A percentile compares a stretch with the other conserved stretches of the same genome.
Conservation (phyloP, 2,113 vertebrate genomes). For the Neomonachus schauinslandi region DNA sequence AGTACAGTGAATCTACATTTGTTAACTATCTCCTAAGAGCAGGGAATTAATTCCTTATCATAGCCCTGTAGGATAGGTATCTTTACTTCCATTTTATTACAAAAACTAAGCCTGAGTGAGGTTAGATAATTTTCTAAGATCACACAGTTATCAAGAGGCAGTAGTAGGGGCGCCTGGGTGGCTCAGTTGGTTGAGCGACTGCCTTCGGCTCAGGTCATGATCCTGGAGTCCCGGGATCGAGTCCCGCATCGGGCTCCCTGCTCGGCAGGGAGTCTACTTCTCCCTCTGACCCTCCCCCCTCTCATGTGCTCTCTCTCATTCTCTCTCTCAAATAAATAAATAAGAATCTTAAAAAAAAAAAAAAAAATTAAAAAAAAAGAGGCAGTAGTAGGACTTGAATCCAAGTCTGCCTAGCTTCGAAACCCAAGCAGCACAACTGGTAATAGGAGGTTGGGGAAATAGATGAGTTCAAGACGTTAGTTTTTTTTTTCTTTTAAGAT, state of each 20-base stretch:
- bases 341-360: too few species aligned
- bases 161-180: too few species aligned
- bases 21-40: not conserved
- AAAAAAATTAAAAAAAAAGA: too few species aligned
- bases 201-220: too few species aligned
- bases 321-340: too few species aligned
- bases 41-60: not conserved
- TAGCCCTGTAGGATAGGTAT: not conserved
- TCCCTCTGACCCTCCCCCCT: too few species aligned
- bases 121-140: not conserved
- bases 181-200: too few species aligned
- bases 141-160: not conserved
- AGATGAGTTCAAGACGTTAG: not conserved
- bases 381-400: not conserved
- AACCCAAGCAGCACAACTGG: not conserved
- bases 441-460: not conserved
- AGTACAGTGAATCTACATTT: not conserved
- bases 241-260: too few species aligned
- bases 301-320: too few species aligned
- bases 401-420: not conserved
- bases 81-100: not conserved
- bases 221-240: too few species aligned
- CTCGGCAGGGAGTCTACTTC: too few species aligned
- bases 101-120: not conserved
- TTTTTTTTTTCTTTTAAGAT: not conserved